Conservation (phyloP, 2,113 vertebrate species). For the Myotis davidii region DNA sequence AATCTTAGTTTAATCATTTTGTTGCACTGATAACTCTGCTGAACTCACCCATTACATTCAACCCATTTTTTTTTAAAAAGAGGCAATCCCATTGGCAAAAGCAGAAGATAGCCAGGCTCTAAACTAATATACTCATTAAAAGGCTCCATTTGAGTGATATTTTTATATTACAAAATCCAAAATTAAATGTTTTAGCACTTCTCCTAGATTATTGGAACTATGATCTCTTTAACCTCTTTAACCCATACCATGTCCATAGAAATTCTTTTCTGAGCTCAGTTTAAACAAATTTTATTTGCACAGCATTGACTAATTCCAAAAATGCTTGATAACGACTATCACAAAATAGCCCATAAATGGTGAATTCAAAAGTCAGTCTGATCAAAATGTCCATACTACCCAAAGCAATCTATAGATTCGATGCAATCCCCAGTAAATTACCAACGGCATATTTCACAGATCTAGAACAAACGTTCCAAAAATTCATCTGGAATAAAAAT, state of each 20-base stretch:
- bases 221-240: not conserved
- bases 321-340: not conserved
- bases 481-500: too few relatives aligned
- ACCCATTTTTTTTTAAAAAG: not conserved
- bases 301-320: not conserved
- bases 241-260: not conserved
- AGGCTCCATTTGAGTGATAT: not conserved
- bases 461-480: too few relatives aligned
- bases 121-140: not conserved
- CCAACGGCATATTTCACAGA: too few relatives aligned
- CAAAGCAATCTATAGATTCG: too few relatives aligned
- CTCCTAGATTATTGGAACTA: not conserved
- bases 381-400: not conserved
- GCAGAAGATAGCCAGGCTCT: not conserved
- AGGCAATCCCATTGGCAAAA: not conserved
- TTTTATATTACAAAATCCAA: constrained; percentile 30
- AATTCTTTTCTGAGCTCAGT: not conserved
- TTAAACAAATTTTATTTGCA: not conserved
- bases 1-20: not conserved
- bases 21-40: not conserved
- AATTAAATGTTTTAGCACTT: not conserved
- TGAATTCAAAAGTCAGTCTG: constrained; percentile 27
- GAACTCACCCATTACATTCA: not conserved
- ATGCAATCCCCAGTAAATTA: too few relatives aligned
- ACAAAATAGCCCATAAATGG: not conserved